These are phyloP conservation scores for Borostomias antarcticus DNA, from an alignment of 2,797 vertebrate species.

Conservation along the genomic window DNA sequence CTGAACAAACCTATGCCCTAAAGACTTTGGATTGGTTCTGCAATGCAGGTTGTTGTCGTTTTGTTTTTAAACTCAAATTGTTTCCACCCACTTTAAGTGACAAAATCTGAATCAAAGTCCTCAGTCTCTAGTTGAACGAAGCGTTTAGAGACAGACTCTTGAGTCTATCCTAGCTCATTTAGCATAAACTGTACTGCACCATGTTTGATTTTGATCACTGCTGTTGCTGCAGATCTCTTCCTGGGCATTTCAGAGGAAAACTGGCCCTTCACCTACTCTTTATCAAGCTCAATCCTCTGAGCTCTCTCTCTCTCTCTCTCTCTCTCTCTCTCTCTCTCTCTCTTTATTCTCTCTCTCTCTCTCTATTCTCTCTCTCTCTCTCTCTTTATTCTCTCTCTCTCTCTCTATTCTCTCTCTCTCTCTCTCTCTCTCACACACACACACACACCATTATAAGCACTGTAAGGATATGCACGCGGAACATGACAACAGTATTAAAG, in stretches of 20 bases:
- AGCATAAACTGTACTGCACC: conserved; percentile 62
- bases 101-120: too few relatives aligned
- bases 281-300: conserved; percentile 28
- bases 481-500: too few relatives aligned
- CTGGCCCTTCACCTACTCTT: conserved; percentile 58
- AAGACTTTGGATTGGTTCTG: too few relatives aligned
- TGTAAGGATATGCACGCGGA: too few relatives aligned
- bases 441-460: too few relatives aligned
- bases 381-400: conserved; percentile 32
- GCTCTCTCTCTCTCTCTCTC: conserved; percentile 25
- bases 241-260: conserved; percentile 65
- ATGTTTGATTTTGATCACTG: conserved; percentile 59
- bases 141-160: too few relatives aligned
- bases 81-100: too few relatives aligned
- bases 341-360: conserved; percentile 40
- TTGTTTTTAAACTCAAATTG: too few relatives aligned
- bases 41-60: too few relatives aligned
- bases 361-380: conserved; percentile 27
- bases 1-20: too few relatives aligned
- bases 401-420: conserved; percentile 15
- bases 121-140: too few relatives aligned
- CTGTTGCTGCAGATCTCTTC: conserved; percentile 53
- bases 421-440: too few relatives aligned
- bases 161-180: conserved; percentile 69
- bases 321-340: conserved; percentile 47